Base-by-base conservation (phyloP, 1,140 invertebrate species). In the Lepidurus couesii region DNA sequence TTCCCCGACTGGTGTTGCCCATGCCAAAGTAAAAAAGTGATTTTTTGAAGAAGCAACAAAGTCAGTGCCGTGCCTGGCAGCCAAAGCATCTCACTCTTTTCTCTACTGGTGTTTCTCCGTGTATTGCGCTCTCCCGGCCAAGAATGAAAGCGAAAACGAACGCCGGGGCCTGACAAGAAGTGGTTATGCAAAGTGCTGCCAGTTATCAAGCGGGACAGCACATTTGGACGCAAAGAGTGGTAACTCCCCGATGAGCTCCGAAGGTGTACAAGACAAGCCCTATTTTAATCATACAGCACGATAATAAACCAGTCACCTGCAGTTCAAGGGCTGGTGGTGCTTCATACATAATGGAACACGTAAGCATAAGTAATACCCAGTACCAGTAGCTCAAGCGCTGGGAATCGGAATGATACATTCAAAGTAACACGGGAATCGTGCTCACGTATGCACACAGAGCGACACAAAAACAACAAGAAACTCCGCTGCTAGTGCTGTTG, bases 241-340 rank as follows among this genome's bases (percentile, higher is more conserved):
- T 65, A 65, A 65, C n/a, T 65, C 53, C 53, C 53, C 53, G 53
- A 65, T 65, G 53, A 65, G 53, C 53, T 65, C 34, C n/a, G 53
- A 65, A 65, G 53, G 53, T 65, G 53, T 65, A 65, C 53, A 65
- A 65, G 53, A 65, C 53, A 65, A 65, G 53, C 53, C 53, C 53
- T 65, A 65, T 65, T 65, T 65, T 65, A 65, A 65, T 65, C 53
- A 65, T 65, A 65, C 53, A 65, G 53, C 53, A 65, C 53, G 53
- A 65, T 65, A 65, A 65, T 65, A 65, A 65, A 65, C 53, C 53
- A 65, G 53, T 65, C 53, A 65, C 53, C 53, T 65, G 53, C 53
- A 65, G 53, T 65, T 65, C 53, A 16, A 65, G 53, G 53, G 53
- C 53, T 21, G 34, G 4, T 34, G 34, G 53, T 65, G 53, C 53